Evolutionary conservation across 2,888 invertebrate genomes (phyloP), one percentile per base, ranked within the genome.

Genomic region (Piscicola geometra): DNA sequence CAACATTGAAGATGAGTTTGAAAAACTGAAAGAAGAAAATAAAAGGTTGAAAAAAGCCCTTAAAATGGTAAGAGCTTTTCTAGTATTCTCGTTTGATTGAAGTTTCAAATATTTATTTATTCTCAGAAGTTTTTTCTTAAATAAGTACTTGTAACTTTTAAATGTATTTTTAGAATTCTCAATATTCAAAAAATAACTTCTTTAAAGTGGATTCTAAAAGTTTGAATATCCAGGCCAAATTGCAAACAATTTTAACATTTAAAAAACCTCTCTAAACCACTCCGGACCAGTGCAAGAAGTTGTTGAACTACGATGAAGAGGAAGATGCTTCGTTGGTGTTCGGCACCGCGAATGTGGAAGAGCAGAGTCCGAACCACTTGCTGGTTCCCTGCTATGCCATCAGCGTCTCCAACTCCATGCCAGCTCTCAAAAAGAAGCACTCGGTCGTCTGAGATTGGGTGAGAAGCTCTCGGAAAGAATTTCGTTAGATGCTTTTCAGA

Each of bases 1-100:
- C 30, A 33, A 60, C 32, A 30, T 60, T 35, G 35, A 73, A 25
- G n/a, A 33, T 15, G 78, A 78, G 28, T 33, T 78, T 5, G 78
- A 77, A 35, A 69, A 72, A 30, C 74, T 79, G 28, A 76, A 74
- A 64, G 79, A 78, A 41, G 79, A 79, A 71, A 79, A 79, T 70
- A 68, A 36, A 30, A 75, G 36, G 12, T 75, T 79, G 25, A 76
- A 76, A 30, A 41, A 76, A 35, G 75, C 79, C 21, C 73, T 79
- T 28, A 77, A 78, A 33, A 75, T 79, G 77, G 79, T 79, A 18
- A 33, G 50, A 30, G 18, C 12, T 1, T 33, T 36, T 5, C 9
- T 5, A 64, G 28, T 60, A 15, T 47, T n/a, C n/a, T n/a, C n/a
- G n/a, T n/a, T n/a, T n/a, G n/a, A 47, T 47, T 47, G 50, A 47